Evolutionary conservation across 2,888 invertebrate genomes (phyloP).

Genomic region (Hedychridium roseum): DNA sequence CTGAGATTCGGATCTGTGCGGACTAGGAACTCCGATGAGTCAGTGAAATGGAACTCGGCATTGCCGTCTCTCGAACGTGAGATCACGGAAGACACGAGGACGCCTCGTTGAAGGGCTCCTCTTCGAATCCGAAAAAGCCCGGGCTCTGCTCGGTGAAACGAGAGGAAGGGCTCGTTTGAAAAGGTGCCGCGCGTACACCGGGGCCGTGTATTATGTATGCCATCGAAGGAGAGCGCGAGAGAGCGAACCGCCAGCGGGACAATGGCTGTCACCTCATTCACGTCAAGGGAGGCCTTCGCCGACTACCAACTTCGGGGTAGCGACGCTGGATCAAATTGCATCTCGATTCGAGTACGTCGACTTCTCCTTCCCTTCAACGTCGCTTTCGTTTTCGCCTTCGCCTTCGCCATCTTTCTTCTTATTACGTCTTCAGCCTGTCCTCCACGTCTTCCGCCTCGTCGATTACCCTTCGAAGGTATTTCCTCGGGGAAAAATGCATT

Average conservation of each 20-base stretch:
- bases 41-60: conserved; percentile 45
- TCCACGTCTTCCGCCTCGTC: no score
- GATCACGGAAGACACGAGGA: conserved; percentile 16
- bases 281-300: conserved; percentile 49
- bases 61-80: conserved; percentile 26
- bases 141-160: conserved; percentile 3
- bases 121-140: conserved; percentile 18
- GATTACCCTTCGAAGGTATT: no score
- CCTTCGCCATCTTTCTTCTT: conserved; percentile 1
- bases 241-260: conserved; percentile 43
- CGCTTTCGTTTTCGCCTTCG: conserved; percentile 28
- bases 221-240: conserved; percentile 45
- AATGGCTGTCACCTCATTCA: conserved; percentile 55
- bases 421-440: no score
- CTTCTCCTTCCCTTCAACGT: conserved; percentile 50
- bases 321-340: conserved; percentile 54
- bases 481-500: no score
- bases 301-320: conserved; percentile 42
- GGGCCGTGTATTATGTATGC: conserved; percentile 41
- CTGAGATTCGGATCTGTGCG: conserved; percentile 21
- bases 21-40: conserved; percentile 42
- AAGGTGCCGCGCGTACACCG: conserved; percentile 47
- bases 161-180: conserved; percentile 18
- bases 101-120: no score
- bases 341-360: conserved; percentile 54